Evolutionary conservation across 2,888 invertebrate species (phyloP), one percentile per base, ranked within the genome.

Genomic region (Congeria kusceri): DNA sequence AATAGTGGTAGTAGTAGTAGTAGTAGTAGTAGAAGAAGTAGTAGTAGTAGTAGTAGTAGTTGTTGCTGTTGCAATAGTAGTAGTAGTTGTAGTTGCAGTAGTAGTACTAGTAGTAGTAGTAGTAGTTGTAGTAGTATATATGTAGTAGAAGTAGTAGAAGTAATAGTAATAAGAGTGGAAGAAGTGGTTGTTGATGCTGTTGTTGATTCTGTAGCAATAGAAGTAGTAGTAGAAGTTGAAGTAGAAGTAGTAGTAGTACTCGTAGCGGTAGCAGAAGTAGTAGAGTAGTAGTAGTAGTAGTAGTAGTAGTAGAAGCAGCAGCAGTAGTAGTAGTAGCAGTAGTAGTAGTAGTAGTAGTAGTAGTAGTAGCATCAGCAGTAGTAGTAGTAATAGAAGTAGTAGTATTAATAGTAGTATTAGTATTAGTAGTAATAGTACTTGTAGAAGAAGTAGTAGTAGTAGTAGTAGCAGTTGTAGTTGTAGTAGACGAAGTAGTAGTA

Each of bases 1-100:
- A 61, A 29, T 61, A 28, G 62, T 61, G 28, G 29, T 61, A 28
- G 62, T 61, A 61, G 62, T 61, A 61, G 62, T 61, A 28, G 62
- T 28, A 61, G 62, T 28, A 28, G 39, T 61, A 61, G 62, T 18
- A 61, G 62, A 28, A 61, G 62, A 28, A 61, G 62, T 61, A 29
- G 62, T 61, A 61, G 62, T 61, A 61, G 29, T 61, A 61, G 62
- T 29, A 61, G 32, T 61, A 61, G 62, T 61, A 61, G 62, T 61
- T 18, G 32, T 61, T 29, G 62, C 32, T 29, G 62, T 61, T 29
- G 62, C 28, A 61, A 29, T 61, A 28, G 62, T 29, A 61, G 62
- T 61, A 61, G 39, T 28, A 32, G 32, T 32, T 7, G 32, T 32
- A 32, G 32, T 32, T 7, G 11, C 32, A 32, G 32, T 32, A 32